A percentile compares a stretch with the other conserved stretches of the same genome.
These are phyloP conservation scores for Spodoptera picta DNA, from an alignment of 2,888 invertebrate species.

Conservation along the genomic window DNA sequence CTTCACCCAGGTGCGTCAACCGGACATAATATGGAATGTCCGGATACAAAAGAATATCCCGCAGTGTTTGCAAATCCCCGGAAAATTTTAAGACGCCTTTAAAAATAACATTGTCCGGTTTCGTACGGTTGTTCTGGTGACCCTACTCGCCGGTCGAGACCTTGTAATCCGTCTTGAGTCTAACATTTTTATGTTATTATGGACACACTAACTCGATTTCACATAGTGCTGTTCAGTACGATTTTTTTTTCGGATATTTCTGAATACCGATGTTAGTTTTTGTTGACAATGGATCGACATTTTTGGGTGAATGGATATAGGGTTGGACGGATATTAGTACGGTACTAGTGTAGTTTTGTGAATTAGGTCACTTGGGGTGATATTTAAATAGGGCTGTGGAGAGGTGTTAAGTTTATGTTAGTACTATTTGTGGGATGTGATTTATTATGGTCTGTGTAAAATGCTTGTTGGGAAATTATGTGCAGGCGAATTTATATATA, in stretches of 20 bases:
- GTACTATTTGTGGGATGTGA: no score
- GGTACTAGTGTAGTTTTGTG: no score
- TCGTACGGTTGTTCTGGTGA: constrained; percentile 24
- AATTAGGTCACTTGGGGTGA: no score
- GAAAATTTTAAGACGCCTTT: constrained; percentile 54
- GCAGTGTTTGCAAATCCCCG: constrained; percentile 46
- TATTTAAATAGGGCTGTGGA: no score
- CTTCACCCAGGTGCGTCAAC: constrained; percentile 46
- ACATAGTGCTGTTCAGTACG: constrained; percentile 13
- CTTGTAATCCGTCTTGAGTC: constrained; percentile 57
- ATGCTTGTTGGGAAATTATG: no score
- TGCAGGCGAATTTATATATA: no score
- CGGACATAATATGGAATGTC: constrained; percentile 49
- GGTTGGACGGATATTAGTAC: no score
- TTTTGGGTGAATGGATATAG: neutral
- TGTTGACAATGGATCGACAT: neutral
- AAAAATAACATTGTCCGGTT: constrained; percentile 49
- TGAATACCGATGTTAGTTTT: constrained; percentile 8
- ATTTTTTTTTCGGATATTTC: constrained; percentile 12
- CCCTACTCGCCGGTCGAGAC: constrained; percentile 41
- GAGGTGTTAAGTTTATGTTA: no score
- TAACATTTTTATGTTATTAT: constrained; percentile 60
- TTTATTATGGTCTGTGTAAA: no score
- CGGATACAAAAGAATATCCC: constrained; percentile 43
- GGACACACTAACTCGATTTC: constrained; percentile 58